These are phyloP conservation scores for Xestia xanthographa DNA, from an alignment of 2,888 invertebrate genomes.

Conservation along the genomic window DNA sequence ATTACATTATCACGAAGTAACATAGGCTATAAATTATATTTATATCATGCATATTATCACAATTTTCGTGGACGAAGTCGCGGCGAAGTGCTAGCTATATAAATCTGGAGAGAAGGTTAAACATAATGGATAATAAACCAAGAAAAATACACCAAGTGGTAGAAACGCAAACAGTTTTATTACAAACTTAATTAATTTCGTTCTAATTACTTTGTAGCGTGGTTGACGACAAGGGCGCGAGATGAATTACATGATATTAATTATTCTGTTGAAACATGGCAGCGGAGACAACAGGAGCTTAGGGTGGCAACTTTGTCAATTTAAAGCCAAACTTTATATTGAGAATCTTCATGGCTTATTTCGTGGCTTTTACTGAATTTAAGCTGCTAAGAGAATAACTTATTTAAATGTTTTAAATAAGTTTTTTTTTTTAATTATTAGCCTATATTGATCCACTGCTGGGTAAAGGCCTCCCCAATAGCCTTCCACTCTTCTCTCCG, in stretches of 20 bases:
- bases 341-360: not conserved
- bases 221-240: constrained; percentile 11
- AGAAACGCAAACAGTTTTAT: constrained; percentile 13
- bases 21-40: no score
- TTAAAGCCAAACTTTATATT: not conserved
- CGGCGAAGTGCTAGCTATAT: not conserved
- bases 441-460: no score
- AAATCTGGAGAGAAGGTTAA: not conserved
- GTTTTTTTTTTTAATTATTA: no score
- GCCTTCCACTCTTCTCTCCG: no score
- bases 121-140: not conserved
- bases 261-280: constrained; percentile 7
- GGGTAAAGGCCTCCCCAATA: no score
- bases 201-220: constrained; percentile 21
- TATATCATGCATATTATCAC: no score
- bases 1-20: no score
- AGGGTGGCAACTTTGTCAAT: not conserved
- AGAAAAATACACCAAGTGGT: constrained; percentile 8
- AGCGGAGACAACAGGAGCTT: not conserved
- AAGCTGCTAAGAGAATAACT: not conserved
- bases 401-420: no score
- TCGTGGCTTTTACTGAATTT: not conserved
- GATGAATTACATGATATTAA: constrained; percentile 12
- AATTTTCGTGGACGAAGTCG: no score
- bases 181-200: constrained; percentile 9